Conservation (phyloP, 2,113 vertebrate genomes). For the Sander lucioperca region DNA sequence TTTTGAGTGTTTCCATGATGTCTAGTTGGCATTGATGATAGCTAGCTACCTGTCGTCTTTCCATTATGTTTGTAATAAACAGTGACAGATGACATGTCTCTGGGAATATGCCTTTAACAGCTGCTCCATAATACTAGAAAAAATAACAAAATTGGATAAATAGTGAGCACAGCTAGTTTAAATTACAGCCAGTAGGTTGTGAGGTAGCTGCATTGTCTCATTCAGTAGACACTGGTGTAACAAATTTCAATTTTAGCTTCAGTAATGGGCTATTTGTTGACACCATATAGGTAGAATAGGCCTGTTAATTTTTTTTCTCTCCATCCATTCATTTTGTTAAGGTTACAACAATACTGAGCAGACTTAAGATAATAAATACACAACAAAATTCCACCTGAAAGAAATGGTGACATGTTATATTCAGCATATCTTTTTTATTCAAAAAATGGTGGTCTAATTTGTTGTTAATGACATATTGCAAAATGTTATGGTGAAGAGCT, state of each 20-base stretch:
- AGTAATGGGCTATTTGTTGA: constrained; percentile 16
- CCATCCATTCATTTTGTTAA: background rate
- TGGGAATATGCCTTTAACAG: background rate
- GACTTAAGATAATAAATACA: background rate
- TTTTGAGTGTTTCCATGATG: background rate
- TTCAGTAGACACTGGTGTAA: background rate
- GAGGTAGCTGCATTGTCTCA: background rate
- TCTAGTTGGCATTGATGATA: background rate
- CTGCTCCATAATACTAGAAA: background rate
- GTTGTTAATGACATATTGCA: constrained; percentile 46
- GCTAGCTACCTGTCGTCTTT: background rate
- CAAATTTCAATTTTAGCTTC: background rate
- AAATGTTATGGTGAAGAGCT: constrained; percentile 37
- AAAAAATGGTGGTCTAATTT: constrained; percentile 10
- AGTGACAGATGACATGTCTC: background rate
- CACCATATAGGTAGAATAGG: background rate
- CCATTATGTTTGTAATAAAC: background rate
- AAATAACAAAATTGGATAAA: background rate
- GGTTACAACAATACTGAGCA: background rate
- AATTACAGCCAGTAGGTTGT: background rate
- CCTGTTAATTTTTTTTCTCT: background rate
- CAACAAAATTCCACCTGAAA: background rate
- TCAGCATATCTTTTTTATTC: background rate
- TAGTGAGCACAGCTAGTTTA: background rate
- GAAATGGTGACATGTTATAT: background rate